Base-by-base conservation (phyloP, 2,797 vertebrate species). In the Amniataba percoides region DNA sequence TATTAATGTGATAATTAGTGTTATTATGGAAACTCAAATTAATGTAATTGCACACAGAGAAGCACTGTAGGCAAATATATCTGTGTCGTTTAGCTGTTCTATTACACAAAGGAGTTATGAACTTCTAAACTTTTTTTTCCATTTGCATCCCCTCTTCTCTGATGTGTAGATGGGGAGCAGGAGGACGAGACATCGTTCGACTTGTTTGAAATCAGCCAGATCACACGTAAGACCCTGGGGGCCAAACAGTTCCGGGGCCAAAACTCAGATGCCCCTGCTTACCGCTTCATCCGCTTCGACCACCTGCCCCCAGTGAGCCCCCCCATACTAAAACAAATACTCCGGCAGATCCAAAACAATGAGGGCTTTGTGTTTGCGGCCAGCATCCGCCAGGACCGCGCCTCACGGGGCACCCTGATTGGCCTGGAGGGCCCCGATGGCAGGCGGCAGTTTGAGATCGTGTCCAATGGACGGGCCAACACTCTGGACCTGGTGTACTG, bases 221-320 rank as follows among this genome's bases (percentile, higher is more conserved):
- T 99, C 91, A 96, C 96, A 81, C 95, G 97, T 53, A 98, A 95
- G 91, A 99, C 97, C 52, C 77, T 97, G 7, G 98, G 98, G 70
- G 98, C 96, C 86, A 99, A 99, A 91, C 92, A 96, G 87, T 99
- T 99, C 89, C 94, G 97, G 65, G 98, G 98, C 56, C 96, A 95
- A 4, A 96, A 97, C 87, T 94, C 95, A 0, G 52, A 91, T 1
- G 18, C 78, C 43, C 97, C 97, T 0, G 96, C 98, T 0, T 99
- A 97, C 77, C 97, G 98, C 36, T 99, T 99, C 85, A 96, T 99
- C 82, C 97, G 98, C 6, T 99, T 99, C 6, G 98, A 99, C 94
- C 97, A 97, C 40, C 93, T 99, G 72, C 98, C 98, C 4, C 95
- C 97, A 0, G 96, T 97, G 87, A 95, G 92, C 36, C 59, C 95